Base-by-base conservation (phyloP, 2,797 vertebrate species). In the Anguilla pacifica region DNA sequence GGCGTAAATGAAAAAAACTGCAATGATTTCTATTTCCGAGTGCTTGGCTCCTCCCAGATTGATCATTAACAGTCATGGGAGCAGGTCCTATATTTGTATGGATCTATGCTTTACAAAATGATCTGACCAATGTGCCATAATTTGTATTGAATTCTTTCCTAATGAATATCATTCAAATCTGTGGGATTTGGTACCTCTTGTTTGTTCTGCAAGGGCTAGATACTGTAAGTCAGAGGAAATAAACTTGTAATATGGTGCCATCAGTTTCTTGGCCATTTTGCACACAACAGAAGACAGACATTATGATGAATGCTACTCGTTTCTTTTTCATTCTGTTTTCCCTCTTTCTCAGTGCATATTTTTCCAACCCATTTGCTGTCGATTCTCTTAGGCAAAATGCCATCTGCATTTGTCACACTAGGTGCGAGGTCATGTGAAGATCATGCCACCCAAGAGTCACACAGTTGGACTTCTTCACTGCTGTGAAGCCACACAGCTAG, bases 11-110 rank as follows among this genome's bases (percentile, higher is more conserved):
- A 84, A 39, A 72, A 53, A 53, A 53, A 39, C 46, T 28, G 19
- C 61, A 72, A 43, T 25, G 79, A 22, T 72, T 25, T 74, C 28
- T 72, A 4, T 10, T 72, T 15, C n/a, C 25, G 19, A 57, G 84
- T 53, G n/a, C 67, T 87, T 87, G 85, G 85, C 93, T 95, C 93
- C 93, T 95, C 94, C 92, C 91, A 92, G 93, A 94, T 93, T 95
- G 93, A 91, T 91, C 93, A 93, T 94, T 95, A 93, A 89, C 91
- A 94, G 93, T 90, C 93, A 93, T 92, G 90, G 90, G 91, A 83
- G 86, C 28, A 89, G 74, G 25, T 85, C 11, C 55, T 84, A 0
- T 84, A n/a, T 86, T 28, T 53, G n/a, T 61, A 6, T 57, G 49
- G 70, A 57, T 9, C 25, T 83, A 17, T 49, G 53, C 55, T 28